Evolutionary conservation across 2,797 vertebrate species (phyloP), one percentile per base, ranked within the genome.

Genomic region (Pogonophryne albipinna): DNA sequence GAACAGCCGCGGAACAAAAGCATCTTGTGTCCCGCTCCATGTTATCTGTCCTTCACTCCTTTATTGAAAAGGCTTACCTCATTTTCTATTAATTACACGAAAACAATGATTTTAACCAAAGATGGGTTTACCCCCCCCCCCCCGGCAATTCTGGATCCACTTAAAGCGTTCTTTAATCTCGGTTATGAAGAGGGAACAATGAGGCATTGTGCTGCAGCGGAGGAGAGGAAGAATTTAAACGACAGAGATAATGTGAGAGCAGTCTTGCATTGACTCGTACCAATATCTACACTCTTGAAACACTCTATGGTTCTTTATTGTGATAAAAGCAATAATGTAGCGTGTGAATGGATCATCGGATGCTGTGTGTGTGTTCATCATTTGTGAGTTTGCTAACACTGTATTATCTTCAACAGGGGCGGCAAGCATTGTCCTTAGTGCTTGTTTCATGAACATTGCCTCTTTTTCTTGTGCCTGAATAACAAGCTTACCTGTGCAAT

Each of bases 11-110:
- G 20, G 51, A 78, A 92, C 85, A 93, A 91, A 84, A 66, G 76
- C 77, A 10, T 52, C 81, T 59, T 79, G 80, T 92, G 84, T 91
- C 64, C 74, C 63, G 0, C 45, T 17, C 64, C 16, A 65, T 85
- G 73, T 89, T 86, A 89, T 91, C 91, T 73, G 55, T 61, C 80
- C 75, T 79, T 84, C 62, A 53, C 81, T 82, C 41, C 63, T 79
- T 85, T 88, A 87, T 90, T 91, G 78, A 82, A 87, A 83, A 66
- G 52, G 71, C 80, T 80, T 52, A 31, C 61, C 76, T 88, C 80
- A 85, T 89, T 91, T 87, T 87, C 79, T 74, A 89, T 87, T 93
- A 91, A 91, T 91, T 89, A 91, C 83, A 92, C 6, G 5, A 87
- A 91, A 93, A 91, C 86, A 82, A 84, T 90, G 78, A 90, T 92